Percentiles rank a stretch among this genome's conserved stretches.
These are phyloP conservation scores for Adelphocoris suturalis DNA, from an alignment of 2,888 invertebrate genomes.

Conservation along the genomic window DNA sequence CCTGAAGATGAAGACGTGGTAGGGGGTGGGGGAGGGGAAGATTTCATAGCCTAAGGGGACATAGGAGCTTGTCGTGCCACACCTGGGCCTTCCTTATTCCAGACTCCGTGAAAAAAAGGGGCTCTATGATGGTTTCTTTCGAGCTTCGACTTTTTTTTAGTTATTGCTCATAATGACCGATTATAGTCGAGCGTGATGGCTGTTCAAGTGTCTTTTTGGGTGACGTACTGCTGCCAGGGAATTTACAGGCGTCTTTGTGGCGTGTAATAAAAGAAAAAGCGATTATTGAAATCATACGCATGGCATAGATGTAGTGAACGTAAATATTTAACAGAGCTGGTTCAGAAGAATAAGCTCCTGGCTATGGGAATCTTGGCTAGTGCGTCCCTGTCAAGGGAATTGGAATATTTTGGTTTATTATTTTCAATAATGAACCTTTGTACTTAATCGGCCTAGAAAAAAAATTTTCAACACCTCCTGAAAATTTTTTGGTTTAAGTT, in stretches of 20 bases:
- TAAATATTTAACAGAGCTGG: too few species aligned
- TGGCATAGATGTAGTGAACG: too few species aligned
- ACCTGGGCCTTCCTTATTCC: constrained; percentile 66
- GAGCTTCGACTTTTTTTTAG: constrained; percentile 16
- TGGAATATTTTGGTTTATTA: too few species aligned
- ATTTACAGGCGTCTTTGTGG: not conserved
- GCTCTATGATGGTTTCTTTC: constrained; percentile 34
- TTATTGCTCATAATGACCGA: constrained; percentile 1
- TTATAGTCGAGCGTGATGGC: not conserved
- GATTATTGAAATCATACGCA: too few species aligned
- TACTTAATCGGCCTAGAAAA: too few species aligned
- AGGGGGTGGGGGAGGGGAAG: not conserved
- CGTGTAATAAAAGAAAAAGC: too few species aligned
- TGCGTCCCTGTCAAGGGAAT: too few species aligned
- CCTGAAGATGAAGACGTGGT: not conserved
- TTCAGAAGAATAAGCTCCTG: too few species aligned
- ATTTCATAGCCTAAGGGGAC: constrained; percentile 55
- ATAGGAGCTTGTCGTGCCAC: constrained; percentile 70
- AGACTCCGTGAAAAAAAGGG: constrained; percentile 45
- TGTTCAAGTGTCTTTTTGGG: not conserved
- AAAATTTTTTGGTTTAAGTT: too few species aligned
- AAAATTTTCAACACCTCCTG: too few species aligned
- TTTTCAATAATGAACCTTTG: too few species aligned
- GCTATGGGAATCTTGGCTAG: too few species aligned
- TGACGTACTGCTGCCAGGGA: not conserved